Conservation (phyloP, 1,140 invertebrate species). For the Aphaenogaster ashmeadi region DNA sequence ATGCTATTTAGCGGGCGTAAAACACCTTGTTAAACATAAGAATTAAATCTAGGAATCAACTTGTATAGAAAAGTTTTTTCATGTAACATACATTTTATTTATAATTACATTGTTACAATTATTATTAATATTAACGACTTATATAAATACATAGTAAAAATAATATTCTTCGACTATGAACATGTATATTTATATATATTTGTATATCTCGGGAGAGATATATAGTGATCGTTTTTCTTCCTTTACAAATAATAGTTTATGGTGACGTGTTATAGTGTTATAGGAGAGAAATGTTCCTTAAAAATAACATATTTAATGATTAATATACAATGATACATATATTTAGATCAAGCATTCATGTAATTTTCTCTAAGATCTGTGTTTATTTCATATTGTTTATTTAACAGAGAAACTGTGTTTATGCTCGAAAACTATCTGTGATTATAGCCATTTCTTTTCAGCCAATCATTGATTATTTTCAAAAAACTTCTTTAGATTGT, state of each 20-base stretch:
- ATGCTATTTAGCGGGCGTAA: neutral
- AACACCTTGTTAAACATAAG: neutral
- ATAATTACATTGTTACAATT: conserved; percentile 33
- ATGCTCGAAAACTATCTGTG: neutral
- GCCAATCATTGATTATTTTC: neutral
- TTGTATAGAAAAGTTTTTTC: conserved; percentile 33
- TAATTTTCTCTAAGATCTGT: neutral
- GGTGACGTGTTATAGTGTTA: neutral
- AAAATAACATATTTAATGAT: conserved; percentile 32
- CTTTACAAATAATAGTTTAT: conserved; percentile 22
- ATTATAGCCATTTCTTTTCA: neutral
- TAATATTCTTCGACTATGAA: conserved; percentile 41
- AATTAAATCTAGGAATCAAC: neutral
- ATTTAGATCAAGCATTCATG: neutral
- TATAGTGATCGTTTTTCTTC: neutral
- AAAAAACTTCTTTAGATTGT: neutral
- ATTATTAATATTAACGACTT: conserved; percentile 59
- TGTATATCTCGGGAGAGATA: neutral
- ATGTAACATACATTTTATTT: conserved; percentile 63
- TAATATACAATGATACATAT: conserved; percentile 1
- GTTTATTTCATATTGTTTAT: neutral
- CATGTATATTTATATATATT: neutral
- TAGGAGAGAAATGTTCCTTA: neutral
- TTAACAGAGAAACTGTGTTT: neutral
- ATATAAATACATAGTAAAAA: conserved; percentile 69